These are phyloP conservation scores for Gopherus flavomarginatus DNA, from an alignment of 2,113 vertebrate genomes.

Conservation along the genomic window DNA sequence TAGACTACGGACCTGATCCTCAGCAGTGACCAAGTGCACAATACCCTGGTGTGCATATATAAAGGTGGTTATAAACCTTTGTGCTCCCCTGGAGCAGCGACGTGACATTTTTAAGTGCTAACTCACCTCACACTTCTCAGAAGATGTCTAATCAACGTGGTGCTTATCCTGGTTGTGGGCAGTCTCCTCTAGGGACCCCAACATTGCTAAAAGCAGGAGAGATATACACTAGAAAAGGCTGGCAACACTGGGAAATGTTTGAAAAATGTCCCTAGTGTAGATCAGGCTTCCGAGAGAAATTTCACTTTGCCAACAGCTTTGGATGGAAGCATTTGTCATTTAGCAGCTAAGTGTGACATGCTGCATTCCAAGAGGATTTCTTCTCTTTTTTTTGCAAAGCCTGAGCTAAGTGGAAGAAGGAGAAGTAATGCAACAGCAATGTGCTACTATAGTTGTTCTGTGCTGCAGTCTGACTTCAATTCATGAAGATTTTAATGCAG, in stretches of 20 bases:
- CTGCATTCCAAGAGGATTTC: not conserved
- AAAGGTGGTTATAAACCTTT: conserved; percentile 35
- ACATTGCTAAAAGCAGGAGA: not conserved
- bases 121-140: not conserved
- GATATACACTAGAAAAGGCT: accelerated
- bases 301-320: not conserved
- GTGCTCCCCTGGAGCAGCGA: not conserved
- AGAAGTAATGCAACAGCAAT: not conserved
- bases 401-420: not conserved
- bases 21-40: not conserved
- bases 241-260: not conserved
- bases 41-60: not conserved
- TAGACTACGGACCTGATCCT: not conserved
- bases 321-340: conserved; percentile 13
- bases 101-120: not conserved
- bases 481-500: not conserved
- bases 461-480: not conserved
- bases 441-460: not conserved
- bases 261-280: not conserved
- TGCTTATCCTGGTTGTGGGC: not conserved
- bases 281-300: not conserved
- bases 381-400: not conserved
- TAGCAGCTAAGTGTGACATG: not conserved
- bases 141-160: not conserved
- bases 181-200: not conserved